Percentiles rank a stretch among this genome's conserved stretches.
Evolutionary conservation across 2,113 vertebrate species (phyloP).

Genomic region (Austrofundulus limnaeus): DNA sequence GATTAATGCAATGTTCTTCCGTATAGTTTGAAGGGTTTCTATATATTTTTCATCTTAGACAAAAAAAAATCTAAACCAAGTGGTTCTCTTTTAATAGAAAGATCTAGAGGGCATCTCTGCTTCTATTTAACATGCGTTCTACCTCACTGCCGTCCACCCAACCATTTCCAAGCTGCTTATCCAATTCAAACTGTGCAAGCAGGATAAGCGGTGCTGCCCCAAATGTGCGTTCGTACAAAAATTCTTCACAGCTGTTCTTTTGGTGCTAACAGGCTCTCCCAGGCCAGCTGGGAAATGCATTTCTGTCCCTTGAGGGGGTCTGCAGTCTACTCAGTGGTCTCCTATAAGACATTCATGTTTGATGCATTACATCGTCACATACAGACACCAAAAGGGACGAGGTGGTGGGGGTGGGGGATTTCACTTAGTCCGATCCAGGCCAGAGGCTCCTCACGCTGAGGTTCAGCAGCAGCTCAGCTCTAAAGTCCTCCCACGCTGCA

Average conservation of each 20-base stretch:
- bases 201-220: constrained; percentile 33
- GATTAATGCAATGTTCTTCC: too few relatives aligned
- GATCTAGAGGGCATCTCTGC: constrained; percentile 9
- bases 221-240: constrained; percentile 35
- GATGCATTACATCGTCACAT: constrained; percentile 20
- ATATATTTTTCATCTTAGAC: constrained; percentile 3
- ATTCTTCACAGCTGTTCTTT: constrained; percentile 41
- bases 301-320: constrained; percentile 25
- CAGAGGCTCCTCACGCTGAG: constrained; percentile 16
- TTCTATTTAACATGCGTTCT: constrained; percentile 21
- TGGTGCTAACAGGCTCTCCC: constrained; percentile 19
- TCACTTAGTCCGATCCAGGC: constrained; percentile 15
- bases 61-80: not conserved
- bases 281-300: constrained; percentile 31
- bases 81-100: constrained; percentile 7
- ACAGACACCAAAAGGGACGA: constrained; percentile 8
- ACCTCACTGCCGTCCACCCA: constrained; percentile 26
- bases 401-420: too few relatives aligned
- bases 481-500: constrained; percentile 20
- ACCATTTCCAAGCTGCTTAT: constrained; percentile 50
- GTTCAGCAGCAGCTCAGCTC: constrained; percentile 27
- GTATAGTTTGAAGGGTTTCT: not conserved
- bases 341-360: constrained; percentile 20
- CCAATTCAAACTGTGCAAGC: constrained; percentile 38
- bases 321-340: constrained; percentile 21